phyloP scores from a whole-genome alignment of 2,113 vertebrate genomes.

The Caloenas nicobarica region DNA sequence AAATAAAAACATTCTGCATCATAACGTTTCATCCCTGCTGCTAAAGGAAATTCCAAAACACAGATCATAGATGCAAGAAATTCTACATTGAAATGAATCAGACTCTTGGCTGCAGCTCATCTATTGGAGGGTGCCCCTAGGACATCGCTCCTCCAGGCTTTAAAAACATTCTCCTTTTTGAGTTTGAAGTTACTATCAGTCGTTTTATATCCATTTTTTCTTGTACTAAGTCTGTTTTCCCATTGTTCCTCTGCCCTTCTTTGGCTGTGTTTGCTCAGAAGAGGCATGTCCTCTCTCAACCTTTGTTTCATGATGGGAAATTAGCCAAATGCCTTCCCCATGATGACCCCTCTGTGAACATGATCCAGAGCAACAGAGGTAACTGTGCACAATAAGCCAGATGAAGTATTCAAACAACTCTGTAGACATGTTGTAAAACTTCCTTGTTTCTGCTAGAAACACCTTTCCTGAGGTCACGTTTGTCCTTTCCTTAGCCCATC shows the following conservation, averaged over 20 bases:
- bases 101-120: background rate
- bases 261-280: background rate
- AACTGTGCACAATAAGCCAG: background rate
- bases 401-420: background rate
- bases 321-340: background rate
- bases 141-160: background rate
- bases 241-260: background rate
- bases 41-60: slow-evolving; percentile 1
- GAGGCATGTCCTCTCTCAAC: fast-evolving
- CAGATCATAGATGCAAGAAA: slow-evolving; percentile 15
- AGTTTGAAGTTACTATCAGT: background rate
- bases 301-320: fast-evolving
- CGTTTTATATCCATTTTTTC: background rate
- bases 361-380: background rate
- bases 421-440: background rate
- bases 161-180: background rate
- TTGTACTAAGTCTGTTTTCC: background rate
- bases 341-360: background rate
- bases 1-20: background rate
- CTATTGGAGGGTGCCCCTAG: background rate
- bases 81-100: background rate
- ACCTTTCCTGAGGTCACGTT: background rate
- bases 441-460: background rate
- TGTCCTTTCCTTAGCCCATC: background rate
- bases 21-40: background rate